Conservation (phyloP, 1,140 invertebrate species). For the Oncopeltus fasciatus region DNA sequence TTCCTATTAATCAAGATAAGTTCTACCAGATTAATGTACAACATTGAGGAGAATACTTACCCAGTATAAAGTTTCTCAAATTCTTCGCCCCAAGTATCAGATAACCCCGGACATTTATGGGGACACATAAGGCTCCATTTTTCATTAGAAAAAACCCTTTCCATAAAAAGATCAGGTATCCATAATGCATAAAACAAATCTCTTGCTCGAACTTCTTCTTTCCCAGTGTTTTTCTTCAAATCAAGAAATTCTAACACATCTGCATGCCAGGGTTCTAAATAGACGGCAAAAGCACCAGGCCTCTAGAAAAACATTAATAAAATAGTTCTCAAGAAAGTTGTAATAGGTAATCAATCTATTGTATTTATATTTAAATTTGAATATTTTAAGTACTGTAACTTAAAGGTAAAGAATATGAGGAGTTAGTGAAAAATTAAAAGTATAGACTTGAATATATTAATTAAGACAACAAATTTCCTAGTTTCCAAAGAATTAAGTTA, state of each 20-base stretch:
- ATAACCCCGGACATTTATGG: conserved; percentile 75
- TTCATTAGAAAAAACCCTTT: conserved; percentile 73
- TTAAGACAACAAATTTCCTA: too few species aligned
- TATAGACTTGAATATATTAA: too few species aligned
- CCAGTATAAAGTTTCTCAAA: conserved; percentile 80
- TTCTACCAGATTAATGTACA: too few species aligned
- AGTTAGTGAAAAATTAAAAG: too few species aligned
- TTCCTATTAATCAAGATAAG: too few species aligned
- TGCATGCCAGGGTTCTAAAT: conserved; percentile 97
- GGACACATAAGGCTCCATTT: conserved; percentile 97
- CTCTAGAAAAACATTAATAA: conserved; percentile 35
- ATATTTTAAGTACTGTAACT: too few species aligned
- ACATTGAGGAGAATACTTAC: too few species aligned
- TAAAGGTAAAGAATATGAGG: too few species aligned
- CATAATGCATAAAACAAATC: conserved; percentile 97
- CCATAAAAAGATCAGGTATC: conserved; percentile 99
- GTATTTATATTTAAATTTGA: too few species aligned
- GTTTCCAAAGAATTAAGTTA: too few species aligned
- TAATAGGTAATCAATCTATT: too few species aligned
- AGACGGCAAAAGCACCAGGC: conserved; percentile 98
- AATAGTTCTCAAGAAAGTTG: too few species aligned
- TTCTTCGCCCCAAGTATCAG: conserved; percentile 86
- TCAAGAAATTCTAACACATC: conserved; percentile 94
- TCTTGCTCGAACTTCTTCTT: conserved; percentile 81
- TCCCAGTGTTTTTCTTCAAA: conserved; percentile 83